Base-by-base conservation (phyloP, 2,888 invertebrate species). In the Cynaeus angustus region DNA sequence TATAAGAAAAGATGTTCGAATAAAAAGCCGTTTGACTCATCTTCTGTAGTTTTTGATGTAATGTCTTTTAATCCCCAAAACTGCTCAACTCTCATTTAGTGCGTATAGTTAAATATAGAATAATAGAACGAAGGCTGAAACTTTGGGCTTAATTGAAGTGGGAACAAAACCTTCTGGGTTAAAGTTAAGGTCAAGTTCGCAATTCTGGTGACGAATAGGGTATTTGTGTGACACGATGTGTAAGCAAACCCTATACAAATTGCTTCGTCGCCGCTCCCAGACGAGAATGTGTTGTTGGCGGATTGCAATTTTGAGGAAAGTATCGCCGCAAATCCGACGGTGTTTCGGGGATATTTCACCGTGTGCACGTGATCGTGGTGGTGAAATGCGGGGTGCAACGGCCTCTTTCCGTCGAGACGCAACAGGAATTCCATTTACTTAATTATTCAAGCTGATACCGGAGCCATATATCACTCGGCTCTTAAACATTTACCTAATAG, bases 361-460 rank as follows among this genome's bases (percentile, higher is more conserved):
- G 33, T 48, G 33, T 43, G 55, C 65, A 65, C 65, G 65, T 65
- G 65, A 65, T 65, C 65, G 65, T 28, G 26, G 53, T 45, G 53
- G 52, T 33, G 62, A 62, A 62, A 50, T 50, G 62, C 16, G 55
- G 53, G 55, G 55, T 53, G 65, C 52, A 62, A 50, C 38, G 62
- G 38, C 62, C 55, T 28, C 55, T 37, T 37, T 37, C 48, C 33
- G 33, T 53, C 38, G 48, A 38, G 66, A 67, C 66, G 59, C 66
- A 67, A 67, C 66, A 67, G 59, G 66, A 67, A 59, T 66, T 66
- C 58, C 66, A 67, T 67, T 67, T 58, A 33, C 66, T 59, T 67
- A 67, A 67, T 59, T 67, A 67, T 67, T 66, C 66, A 58, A 58
- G 33, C 66, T 52, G 59, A 67, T 56, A 66, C 66, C 30, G 41